These are phyloP conservation scores for Emydoidea blandingii DNA, from an alignment of 2,797 vertebrate genomes.

Conservation along the genomic window DNA sequence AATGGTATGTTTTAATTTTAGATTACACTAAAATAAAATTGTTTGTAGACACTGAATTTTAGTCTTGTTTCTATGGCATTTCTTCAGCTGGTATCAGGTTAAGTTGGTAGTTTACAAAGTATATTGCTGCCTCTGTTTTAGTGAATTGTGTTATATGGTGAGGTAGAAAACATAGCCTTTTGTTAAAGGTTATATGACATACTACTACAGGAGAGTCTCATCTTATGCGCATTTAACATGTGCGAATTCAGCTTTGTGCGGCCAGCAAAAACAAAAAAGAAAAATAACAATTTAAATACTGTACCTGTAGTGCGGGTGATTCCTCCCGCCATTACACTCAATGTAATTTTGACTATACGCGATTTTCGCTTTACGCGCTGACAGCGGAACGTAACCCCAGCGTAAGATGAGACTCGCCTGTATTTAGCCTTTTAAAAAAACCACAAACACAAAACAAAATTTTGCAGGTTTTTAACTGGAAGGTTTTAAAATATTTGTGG, in stretches of 20 bases:
- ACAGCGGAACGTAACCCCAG: too few relatives aligned
- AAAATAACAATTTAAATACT: too few relatives aligned
- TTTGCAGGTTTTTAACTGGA: neutral
- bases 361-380: too few relatives aligned
- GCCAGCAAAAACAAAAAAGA: too few relatives aligned
- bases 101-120: constrained; percentile 50
- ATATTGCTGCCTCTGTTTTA: neutral
- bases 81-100: constrained; percentile 76
- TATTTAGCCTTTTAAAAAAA: neutral
- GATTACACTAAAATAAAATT: constrained; percentile 86
- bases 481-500: neutral
- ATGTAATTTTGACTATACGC: too few relatives aligned
- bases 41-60: constrained; percentile 86
- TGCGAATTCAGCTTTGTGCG: too few relatives aligned
- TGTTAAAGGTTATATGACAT: neutral
- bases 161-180: neutral
- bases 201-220: neutral
- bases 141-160: neutral
- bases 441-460: neutral
- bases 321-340: too few relatives aligned
- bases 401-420: too few relatives aligned
- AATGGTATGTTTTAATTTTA: constrained; percentile 91
- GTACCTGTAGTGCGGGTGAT: too few relatives aligned
- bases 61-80: constrained; percentile 86
- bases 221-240: too few relatives aligned